Base-by-base conservation (phyloP, 2,113 vertebrate genomes). In the Sander vitreus region DNA sequence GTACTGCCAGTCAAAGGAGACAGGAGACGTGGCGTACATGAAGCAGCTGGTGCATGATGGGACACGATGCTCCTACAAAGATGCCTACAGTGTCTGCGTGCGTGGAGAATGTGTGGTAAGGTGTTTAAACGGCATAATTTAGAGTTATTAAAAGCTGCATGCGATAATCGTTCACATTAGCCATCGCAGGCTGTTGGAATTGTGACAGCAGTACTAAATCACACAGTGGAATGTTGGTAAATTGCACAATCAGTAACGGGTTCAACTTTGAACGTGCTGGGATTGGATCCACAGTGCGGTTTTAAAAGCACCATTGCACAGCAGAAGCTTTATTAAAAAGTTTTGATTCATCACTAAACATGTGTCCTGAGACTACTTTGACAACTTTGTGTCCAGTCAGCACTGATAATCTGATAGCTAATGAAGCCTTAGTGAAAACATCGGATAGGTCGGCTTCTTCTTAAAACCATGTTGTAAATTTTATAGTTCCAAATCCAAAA, bases 41-140 rank as follows among this genome's bases (percentile, higher is more conserved):
- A 99, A 99, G 33, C 97, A 97, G 74, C 94, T 98, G 76, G 96
- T 97, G 6, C 97, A 98, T 0, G 98, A 99, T 0, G 98, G 98
- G 6, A 99, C 98, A 0, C 96, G 94, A 39, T 99, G 98, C 55
- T 99, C 98, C 15, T 99, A 99, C 85, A 97, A 96, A 85, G 98
- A 99, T 21, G 95, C 97, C 0, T 97, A 97, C 86, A 99, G 97
- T 90, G 95, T 99, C 43, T 99, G 98, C 16, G 97, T 99, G 54
- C 96, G 97, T 0, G 98, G 98, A 16, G 98, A 99, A 39, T 99
- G 98, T 23, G 97, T 99, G 97, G 98, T 99, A 89, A 97, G 97
- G 5, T 7, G 16, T 76, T 70, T 0, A 25, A 48, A 23, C 10
- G 8, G 11, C 23, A 6, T 4, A 0, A 13, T 25, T 14, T 68